Conservation (phyloP, 2,888 invertebrate species). For the Hypolimnas misippus region DNA sequence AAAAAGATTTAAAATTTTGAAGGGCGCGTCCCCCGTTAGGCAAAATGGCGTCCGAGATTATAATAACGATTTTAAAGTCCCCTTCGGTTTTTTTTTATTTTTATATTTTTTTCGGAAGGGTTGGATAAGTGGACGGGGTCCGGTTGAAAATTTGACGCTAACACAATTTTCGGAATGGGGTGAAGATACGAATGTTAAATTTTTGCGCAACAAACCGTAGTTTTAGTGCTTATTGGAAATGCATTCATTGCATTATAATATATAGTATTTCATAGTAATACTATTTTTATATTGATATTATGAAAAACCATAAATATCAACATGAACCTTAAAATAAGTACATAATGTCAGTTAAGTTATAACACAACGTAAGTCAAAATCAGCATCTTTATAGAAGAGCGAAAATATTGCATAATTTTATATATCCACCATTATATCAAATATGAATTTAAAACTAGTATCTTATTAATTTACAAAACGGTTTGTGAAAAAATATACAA, state of each 20-base stretch:
- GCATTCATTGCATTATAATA: neutral
- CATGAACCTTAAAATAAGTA: too few species aligned
- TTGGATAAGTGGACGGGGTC: constrained; percentile 77
- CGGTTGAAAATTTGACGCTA: constrained; percentile 76
- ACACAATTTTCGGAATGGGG: constrained; percentile 67
- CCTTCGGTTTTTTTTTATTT: constrained; percentile 69
- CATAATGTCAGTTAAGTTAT: too few species aligned
- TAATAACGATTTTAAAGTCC: constrained; percentile 83
- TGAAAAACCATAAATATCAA: too few species aligned
- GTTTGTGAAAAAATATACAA: too few species aligned
- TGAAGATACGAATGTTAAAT: constrained; percentile 19
- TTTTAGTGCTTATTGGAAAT: neutral
- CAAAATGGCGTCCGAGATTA: constrained; percentile 83
- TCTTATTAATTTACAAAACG: too few species aligned
- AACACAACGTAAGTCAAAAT: too few species aligned
- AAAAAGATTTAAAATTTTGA: constrained; percentile 78
- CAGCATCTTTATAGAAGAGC: too few species aligned
- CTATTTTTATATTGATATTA: too few species aligned
- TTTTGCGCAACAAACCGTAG: constrained; percentile 9
- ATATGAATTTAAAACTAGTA: too few species aligned
- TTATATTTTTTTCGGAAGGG: constrained; percentile 69
- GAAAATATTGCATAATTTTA: too few species aligned
- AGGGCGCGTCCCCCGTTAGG: constrained; percentile 77
- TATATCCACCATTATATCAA: too few species aligned
- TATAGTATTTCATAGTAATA: too few species aligned